These are phyloP conservation scores for Hydrozoanthus tunicans DNA, from an alignment of 64 coral and sea anemone genomes.

Conservation along the genomic window DNA sequence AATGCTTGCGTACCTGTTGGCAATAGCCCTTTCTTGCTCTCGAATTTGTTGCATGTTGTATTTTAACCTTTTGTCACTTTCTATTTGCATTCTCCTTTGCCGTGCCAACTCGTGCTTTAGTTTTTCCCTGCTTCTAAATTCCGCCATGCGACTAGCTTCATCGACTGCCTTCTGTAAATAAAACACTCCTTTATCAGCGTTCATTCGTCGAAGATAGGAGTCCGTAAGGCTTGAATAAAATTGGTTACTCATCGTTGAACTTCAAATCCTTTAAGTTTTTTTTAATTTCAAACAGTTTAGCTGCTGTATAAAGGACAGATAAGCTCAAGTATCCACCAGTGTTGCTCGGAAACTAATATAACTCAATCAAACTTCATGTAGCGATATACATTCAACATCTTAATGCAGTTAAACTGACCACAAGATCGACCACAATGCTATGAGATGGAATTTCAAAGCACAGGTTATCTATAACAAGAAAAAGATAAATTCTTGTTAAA, in stretches of 20 bases:
- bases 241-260: background rate
- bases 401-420: too few relatives aligned
- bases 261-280: background rate
- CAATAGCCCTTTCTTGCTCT: slow-evolving; percentile 72
- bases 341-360: too few relatives aligned
- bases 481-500: background rate
- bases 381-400: too few relatives aligned
- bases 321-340: background rate
- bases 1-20: slow-evolving; percentile 40
- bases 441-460: too few relatives aligned
- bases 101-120: slow-evolving; percentile 70
- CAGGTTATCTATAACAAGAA: too few relatives aligned
- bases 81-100: slow-evolving; percentile 71
- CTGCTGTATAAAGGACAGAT: background rate
- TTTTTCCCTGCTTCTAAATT: slow-evolving; percentile 60
- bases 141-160: slow-evolving; percentile 61
- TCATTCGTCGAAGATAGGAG: slow-evolving; percentile 63
- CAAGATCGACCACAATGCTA: too few relatives aligned
- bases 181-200: slow-evolving; percentile 55
- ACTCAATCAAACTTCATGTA: too few relatives aligned
- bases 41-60: slow-evolving; percentile 70
- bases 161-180: slow-evolving; percentile 68
- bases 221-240: slow-evolving; percentile 71
- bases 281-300: too few relatives aligned
- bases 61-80: slow-evolving; percentile 65